Base-by-base conservation (phyloP, 2,113 vertebrate species). In the Esox niger region DNA sequence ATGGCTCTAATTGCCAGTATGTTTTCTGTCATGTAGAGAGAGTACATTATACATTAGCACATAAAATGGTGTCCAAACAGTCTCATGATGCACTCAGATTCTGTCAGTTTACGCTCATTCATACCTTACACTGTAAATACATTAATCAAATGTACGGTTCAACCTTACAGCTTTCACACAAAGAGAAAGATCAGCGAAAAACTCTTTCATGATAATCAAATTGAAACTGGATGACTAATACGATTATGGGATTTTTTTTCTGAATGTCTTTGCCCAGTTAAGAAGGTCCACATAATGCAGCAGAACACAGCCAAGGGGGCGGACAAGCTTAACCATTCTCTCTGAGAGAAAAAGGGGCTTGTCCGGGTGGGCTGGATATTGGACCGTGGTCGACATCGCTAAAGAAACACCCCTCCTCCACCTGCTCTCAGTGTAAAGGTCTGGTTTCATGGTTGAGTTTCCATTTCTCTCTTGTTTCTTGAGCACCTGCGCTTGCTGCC, bases 261-360 rank as follows among this genome's bases (percentile, higher is more conserved):
- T n/a, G n/a, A n/a, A n/a, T n/a, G n/a, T n/a, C 75, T 66, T 86
- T 78, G 11, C 84, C 65, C 46, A 74, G 69, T 82, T 66, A 73
- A 83, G 71, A 75, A 83, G 58, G 81, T 80, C 81, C 75, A 79
- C 85, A 82, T 84, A 87, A 91, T 89, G 89, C 91, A 81, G 89
- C 86, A 87, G 87, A 91, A 87, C 89, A 84, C 83, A 82, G 79
- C 71, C 77, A 57, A 57, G 87, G 77, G 78, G 90, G 83, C 80
- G 76, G 79, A 81, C 82, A 88, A 95, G 87, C 86, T 91, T 91
- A 91, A 92, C 94, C 94, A 95, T 90, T 94, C 79, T 81, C 74
- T 77, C 77, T 77, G 81, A n/a, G n/a, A n/a, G 84, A 69, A 88
- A 80, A 71, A 79, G 86, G 80, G 94, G 95, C 93, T 81, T 73